phyloP scores from a whole-genome alignment of 2,888 invertebrate species.

The Chironomus riparius region DNA sequence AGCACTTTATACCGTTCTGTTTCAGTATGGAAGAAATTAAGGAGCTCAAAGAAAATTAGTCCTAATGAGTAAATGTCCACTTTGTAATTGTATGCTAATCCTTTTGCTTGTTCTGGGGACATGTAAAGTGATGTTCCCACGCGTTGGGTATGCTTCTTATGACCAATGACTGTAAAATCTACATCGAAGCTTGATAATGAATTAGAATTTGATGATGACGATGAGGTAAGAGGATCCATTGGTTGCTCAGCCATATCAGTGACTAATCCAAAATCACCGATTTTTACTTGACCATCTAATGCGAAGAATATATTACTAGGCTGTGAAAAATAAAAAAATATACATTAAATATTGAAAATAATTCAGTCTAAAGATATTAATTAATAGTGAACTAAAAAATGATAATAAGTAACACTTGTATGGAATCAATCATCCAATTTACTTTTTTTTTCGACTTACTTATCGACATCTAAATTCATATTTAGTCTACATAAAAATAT shows the following conservation, averaged over 20 bases:
- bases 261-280: slow-evolving; percentile 97
- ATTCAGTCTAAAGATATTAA: too few relatives aligned
- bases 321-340: slow-evolving; percentile 35
- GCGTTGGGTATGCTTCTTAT: slow-evolving; percentile 50
- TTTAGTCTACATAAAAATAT: slow-evolving; percentile 31
- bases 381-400: too few relatives aligned
- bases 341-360: too few relatives aligned
- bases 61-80: slow-evolving; percentile 94
- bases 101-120: slow-evolving; percentile 88
- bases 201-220: slow-evolving; percentile 18
- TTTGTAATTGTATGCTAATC: slow-evolving; percentile 72
- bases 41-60: slow-evolving; percentile 84
- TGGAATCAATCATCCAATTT: too few relatives aligned
- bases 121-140: slow-evolving; percentile 91
- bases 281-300: slow-evolving; percentile 79
- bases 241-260: slow-evolving; percentile 67
- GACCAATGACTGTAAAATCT: background rate
- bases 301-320: slow-evolving; percentile 92
- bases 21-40: slow-evolving; percentile 82
- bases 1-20: slow-evolving; percentile 74
- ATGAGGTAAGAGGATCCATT: slow-evolving; percentile 32
- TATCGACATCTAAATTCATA: too few relatives aligned
- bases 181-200: background rate
- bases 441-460: background rate
- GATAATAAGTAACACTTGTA: too few relatives aligned